Base-by-base conservation (phyloP, 2,113 vertebrate genomes). In the Lates calcarifer region DNA sequence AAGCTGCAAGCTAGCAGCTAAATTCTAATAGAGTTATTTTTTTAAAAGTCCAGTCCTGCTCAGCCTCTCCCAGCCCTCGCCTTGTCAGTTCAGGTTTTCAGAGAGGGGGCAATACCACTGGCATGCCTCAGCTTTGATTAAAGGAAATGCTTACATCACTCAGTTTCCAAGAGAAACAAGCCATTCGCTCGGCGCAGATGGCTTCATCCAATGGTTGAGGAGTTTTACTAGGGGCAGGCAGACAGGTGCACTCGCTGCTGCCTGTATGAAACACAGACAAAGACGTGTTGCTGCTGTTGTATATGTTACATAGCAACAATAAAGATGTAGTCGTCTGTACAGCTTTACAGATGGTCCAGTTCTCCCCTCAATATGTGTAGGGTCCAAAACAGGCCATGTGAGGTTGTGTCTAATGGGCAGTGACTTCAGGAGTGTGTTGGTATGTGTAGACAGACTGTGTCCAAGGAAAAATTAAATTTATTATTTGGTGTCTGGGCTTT, bases 141-240 rank as follows among this genome's bases (percentile, higher is more conserved):
- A 81, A 91, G 90, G 90, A 93, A 90, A 88, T 87, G 86, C 77
- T 90, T 71, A 87, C 90, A 90, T 88, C 91, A 89, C 81, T 71
- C 29, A 31, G n/a, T 78, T 84, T 89, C 85, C 79, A 80, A 80
- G 71, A 89, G 87, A 75, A 90, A 84, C 83, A 86, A 81, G 62
- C 69, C 67, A 13, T 76, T 66, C 17, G 43, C 77, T 62, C 33
- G 0, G 65, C 24, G 60, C 87, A 86, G 85, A 85, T 87, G 88
- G 78, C 43, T 82, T 61, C 51, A 1, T 57, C 88, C 88, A 87
- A 77, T 77, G 66, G 53, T 39, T 31, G 45, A 53, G 68, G 10
- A 47, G 86, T 71, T 79, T 80, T 77, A 62, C 64, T 0, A 75
- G 24, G 49, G 66, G 61, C 69, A 57, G 73, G 74, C 65, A 1